Evolutionary conservation across 2,888 invertebrate species (phyloP).

Genomic region (Napeogenes inachia): DNA sequence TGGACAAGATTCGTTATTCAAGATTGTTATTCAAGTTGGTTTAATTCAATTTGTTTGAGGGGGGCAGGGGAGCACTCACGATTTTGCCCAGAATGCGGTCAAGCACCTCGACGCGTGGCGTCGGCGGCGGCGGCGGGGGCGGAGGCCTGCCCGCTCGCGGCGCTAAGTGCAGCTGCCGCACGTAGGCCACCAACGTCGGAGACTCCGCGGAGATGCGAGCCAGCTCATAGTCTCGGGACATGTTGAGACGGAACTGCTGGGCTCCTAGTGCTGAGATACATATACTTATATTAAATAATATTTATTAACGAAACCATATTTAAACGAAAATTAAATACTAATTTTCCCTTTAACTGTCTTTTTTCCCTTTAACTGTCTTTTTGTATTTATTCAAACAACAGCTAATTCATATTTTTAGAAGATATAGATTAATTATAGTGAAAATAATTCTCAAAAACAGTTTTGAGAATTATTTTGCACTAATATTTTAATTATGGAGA

Average conservation of each 20-base stretch:
- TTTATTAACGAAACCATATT: no score
- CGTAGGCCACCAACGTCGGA: constrained; percentile 84
- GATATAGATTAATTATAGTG: no score
- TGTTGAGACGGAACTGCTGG: constrained; percentile 87
- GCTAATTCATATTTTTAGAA: no score
- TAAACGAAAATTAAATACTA: no score
- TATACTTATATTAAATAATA: not conserved
- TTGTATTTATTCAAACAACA: no score
- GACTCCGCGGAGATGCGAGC: constrained; percentile 85
- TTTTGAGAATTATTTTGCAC: no score
- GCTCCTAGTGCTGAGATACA: constrained; percentile 79
- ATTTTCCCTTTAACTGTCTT: no score
- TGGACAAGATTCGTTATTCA: not conserved
- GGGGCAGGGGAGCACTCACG: constrained; percentile 41
- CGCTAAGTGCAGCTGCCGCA: constrained; percentile 83
- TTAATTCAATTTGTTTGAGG: no score
- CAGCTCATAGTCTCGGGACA: constrained; percentile 87
- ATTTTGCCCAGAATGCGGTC: constrained; percentile 48
- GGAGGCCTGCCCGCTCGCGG: constrained; percentile 52
- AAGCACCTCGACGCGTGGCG: constrained; percentile 62
- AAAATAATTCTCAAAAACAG: no score
- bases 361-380: no score
- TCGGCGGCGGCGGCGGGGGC: constrained; percentile 50
- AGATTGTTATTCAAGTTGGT: not conserved
- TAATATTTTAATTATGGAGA: no score